Conservation (phyloP, 1,140 invertebrate species). For the Dolichoris vasculosae region DNA sequence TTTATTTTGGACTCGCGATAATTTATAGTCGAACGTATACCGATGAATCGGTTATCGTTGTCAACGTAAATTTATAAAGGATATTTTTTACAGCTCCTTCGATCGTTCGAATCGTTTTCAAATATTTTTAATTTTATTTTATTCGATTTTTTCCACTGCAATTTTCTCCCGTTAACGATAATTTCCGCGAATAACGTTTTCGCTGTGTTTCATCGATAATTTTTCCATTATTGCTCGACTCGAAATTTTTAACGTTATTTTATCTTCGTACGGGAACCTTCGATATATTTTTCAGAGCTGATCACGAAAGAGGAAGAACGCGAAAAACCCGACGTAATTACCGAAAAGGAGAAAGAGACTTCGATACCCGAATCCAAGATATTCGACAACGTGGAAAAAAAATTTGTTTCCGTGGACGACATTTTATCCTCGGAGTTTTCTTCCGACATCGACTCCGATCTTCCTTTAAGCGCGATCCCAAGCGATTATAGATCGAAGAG, state of each 20-base stretch:
- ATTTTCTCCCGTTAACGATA: not conserved
- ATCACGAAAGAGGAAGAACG: not conserved
- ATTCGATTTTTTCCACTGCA: too few species aligned
- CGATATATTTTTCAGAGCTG: slow-evolving; percentile 35
- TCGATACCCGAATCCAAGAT: not conserved
- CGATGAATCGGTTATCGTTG: too few species aligned
- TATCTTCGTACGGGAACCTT: slow-evolving; percentile 36
- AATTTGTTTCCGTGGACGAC: not conserved
- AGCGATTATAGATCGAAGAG: slow-evolving; percentile 15
- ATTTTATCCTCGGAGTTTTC: slow-evolving; percentile 42
- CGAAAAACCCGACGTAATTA: not conserved
- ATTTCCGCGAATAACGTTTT: not conserved
- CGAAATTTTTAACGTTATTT: slow-evolving; percentile 13
- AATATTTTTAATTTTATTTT: too few species aligned
- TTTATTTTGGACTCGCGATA: too few species aligned
- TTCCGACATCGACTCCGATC: slow-evolving; percentile 44
- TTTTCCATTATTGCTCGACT: not conserved
- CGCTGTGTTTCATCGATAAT: slow-evolving; percentile 19
- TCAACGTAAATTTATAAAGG: too few species aligned
- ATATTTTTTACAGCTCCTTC: too few species aligned
- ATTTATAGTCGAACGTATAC: too few species aligned
- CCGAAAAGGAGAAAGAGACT: not conserved
- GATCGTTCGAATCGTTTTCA: too few species aligned
- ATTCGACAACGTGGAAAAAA: not conserved
- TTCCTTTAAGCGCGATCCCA: slow-evolving; percentile 27